Evolutionary conservation across 2,797 vertebrate species (phyloP).

Genomic region (Euthynnus affinis): DNA sequence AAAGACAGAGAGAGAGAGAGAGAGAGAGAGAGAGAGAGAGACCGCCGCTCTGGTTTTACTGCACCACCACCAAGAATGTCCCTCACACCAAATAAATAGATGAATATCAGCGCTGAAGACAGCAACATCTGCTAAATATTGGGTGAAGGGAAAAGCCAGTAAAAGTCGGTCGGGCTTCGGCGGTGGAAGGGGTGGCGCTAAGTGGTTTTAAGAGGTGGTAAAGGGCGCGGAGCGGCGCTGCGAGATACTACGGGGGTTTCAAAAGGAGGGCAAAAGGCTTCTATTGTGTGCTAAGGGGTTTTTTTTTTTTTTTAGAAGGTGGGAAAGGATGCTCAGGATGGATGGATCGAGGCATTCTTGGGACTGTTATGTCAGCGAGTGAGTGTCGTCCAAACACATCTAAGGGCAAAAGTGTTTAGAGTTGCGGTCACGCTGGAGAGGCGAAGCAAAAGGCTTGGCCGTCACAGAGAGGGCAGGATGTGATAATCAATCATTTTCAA

Average conservation of each 20-base stretch:
- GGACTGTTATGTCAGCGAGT: not conserved
- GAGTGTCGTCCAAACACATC: not conserved
- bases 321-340: not conserved
- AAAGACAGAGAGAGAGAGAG: conserved; percentile 38
- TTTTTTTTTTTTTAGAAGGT: not conserved
- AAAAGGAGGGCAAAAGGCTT: not conserved
- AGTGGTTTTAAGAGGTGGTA: conserved; percentile 31
- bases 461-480: not conserved
- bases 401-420: not conserved
- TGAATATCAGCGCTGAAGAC: conserved; percentile 38
- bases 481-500: not conserved
- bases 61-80: conserved; percentile 54
- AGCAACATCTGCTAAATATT: conserved; percentile 38
- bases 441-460: not conserved
- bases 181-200: not conserved
- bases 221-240: not conserved
- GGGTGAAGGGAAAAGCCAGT: conserved; percentile 44
- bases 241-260: conserved; percentile 1
- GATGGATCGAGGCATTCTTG: not conserved
- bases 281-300: not conserved
- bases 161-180: conserved; percentile 13
- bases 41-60: conserved; percentile 52
- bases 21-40: conserved; percentile 41
- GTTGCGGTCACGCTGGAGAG: not conserved
- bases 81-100: conserved; percentile 55